Conservation (phyloP, 2,888 invertebrate genomes). For the Tanypteryx hageni region DNA sequence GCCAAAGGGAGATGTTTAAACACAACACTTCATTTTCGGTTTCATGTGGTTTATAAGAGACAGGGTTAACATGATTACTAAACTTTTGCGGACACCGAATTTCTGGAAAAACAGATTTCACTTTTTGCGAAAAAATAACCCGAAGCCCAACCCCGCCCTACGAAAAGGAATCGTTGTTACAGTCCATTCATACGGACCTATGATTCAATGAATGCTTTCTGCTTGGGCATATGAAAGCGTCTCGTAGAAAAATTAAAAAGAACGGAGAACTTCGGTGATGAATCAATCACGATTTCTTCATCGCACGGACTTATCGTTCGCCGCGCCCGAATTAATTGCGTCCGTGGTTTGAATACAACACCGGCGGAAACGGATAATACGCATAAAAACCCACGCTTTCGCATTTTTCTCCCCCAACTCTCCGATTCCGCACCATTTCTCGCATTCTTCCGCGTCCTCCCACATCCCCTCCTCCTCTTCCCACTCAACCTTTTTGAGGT, state of each 20-base stretch:
- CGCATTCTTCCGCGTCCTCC: conserved; percentile 37
- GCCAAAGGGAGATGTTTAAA: no score
- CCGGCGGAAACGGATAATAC: conserved; percentile 45
- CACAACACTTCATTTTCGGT: no score
- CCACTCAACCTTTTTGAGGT: not conserved
- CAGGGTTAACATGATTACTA: no score
- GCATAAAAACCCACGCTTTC: conserved; percentile 12
- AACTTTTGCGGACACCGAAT: no score
- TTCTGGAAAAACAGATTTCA: no score
- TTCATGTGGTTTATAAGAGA: no score
- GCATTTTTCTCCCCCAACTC: conserved; percentile 28
- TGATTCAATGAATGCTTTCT: not conserved
- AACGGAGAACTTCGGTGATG: not conserved
- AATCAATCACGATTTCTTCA: conserved; percentile 44
- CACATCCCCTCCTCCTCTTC: not conserved
- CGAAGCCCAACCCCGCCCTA: not conserved
- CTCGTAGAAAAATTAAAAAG: not conserved
- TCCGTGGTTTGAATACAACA: conserved; percentile 58
- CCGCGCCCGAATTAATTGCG: conserved; percentile 53
- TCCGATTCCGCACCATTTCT: conserved; percentile 55
- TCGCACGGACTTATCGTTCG: conserved; percentile 52
- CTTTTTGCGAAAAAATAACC: no score
- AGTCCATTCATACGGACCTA: not conserved
- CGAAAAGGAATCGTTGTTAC: not conserved
- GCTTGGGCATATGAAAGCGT: not conserved